Conservation (phyloP, 2,113 vertebrate genomes). For the Hyperoodon ampullatus region DNA sequence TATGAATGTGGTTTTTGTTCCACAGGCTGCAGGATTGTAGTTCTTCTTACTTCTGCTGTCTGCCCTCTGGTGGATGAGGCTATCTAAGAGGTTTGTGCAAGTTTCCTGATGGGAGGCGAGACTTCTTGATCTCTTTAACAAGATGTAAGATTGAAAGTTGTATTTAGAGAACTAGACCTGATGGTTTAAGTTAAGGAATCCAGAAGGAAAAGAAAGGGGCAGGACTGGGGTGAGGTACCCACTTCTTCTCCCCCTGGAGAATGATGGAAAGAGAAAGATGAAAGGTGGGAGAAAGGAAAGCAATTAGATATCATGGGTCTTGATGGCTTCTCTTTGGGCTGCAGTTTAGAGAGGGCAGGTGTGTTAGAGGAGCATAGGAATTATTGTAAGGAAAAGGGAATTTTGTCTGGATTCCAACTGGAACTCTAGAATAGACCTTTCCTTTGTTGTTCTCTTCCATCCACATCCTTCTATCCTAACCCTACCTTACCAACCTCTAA, state of each 20-base stretch:
- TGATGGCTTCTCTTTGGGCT: background rate
- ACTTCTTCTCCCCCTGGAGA: background rate
- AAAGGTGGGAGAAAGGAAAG: background rate
- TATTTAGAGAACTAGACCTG: background rate
- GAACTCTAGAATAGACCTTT: background rate
- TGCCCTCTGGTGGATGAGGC: no score
- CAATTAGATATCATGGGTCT: background rate
- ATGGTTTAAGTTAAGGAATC: background rate
- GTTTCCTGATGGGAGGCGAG: background rate
- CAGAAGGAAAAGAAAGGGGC: background rate
- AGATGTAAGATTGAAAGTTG: background rate
- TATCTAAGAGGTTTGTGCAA: no score
- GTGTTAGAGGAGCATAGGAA: background rate
- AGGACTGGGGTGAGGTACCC: no score
- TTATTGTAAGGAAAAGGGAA: background rate
- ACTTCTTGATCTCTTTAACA: background rate
- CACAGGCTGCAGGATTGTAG: no score
- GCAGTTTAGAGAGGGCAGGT: background rate
- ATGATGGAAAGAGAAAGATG: background rate
- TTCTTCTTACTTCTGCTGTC: no score
- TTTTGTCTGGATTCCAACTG: background rate
- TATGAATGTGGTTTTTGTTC: no score
- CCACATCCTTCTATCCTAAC: background rate
- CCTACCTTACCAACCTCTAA: background rate
- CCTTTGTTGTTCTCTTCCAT: background rate